Evolutionary conservation across 2,888 invertebrate genomes (phyloP), one percentile per base, ranked within the genome.

Genomic region (Gonocerus acuteangulatus): DNA sequence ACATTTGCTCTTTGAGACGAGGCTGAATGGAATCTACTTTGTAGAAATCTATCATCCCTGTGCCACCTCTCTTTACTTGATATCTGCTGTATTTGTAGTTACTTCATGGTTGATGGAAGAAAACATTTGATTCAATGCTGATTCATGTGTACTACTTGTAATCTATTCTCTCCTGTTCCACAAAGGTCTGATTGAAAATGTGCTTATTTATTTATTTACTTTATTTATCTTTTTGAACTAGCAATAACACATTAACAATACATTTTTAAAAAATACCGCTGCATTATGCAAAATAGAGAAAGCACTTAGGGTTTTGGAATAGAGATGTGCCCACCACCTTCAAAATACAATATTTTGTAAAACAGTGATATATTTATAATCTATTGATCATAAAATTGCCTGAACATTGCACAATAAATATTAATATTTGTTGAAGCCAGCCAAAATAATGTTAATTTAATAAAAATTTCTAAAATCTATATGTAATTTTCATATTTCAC

Each of bases 221-320:
- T 47, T 18, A 3, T 19, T 19, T 47, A 19, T 47, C 7, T 47
- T 47, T 16, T 19, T 19, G 11, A 19, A 47, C 18, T 19, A 19
- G 21, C 21, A n/a, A 47, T 47, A 47, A 47, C 2, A 47, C 47
- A 19, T n/a, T 47, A 47, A 47, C 47, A 47, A 47, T 47, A 47
- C 18, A 47, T 7, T 19, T 47, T 47, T 19, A 19, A 47, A n/a
- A 47, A 47, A 47, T 47, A 47, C 3, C 47, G 47, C 47, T 47
- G 47, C 21, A 47, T 47, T 16, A 47, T 47, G 47, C 47, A 47
- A 47, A 47, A 47, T 47, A 47, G 47, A 47, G 47, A 47, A 47
- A 47, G 47, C 47, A 47, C 47, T 47, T 47, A 47, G 47, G 47
- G 47, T 47, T 47, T 47, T 19, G 47, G 47, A 47, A 47, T 47